Percentiles rank a stretch among this genome's conserved stretches.
phyloP scores from a whole-genome alignment of 2,113 vertebrate genomes.

The Datnioides undecimradiatus region DNA sequence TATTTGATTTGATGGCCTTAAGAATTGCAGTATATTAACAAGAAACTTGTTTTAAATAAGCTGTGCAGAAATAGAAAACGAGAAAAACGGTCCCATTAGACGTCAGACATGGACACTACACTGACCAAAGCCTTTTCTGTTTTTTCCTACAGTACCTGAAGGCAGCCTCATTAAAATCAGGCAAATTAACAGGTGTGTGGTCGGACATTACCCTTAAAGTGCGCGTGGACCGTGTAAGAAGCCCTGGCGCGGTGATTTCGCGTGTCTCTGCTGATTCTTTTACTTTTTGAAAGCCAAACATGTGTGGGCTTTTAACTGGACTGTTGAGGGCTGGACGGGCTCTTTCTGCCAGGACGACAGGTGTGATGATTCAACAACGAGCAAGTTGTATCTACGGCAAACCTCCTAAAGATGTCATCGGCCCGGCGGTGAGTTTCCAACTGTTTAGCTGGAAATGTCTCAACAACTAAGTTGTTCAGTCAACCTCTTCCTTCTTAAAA shows the following conservation, averaged over 20 bases:
- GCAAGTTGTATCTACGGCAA: slow-evolving; percentile 31
- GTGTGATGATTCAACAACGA: slow-evolving; percentile 29
- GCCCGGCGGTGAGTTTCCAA: slow-evolving; percentile 22
- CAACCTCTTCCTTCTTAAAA: accelerated
- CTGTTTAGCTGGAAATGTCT: not conserved
- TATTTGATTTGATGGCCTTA: no score
- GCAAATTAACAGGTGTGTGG: slow-evolving; percentile 13
- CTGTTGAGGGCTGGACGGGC: not conserved
- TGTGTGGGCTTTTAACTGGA: slow-evolving; percentile 20
- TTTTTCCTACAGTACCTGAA: slow-evolving; percentile 22
- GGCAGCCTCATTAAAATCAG: slow-evolving; percentile 22
- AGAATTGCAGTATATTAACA: not conserved
- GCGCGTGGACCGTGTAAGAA: accelerated
- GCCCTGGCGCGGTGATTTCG: accelerated
- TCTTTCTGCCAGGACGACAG: not conserved
- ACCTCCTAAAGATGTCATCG: slow-evolving; percentile 40
- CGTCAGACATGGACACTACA: not conserved
- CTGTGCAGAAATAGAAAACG: no score
- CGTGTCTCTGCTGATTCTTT: not conserved
- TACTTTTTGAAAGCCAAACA: not conserved
- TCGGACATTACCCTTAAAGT: not conserved
- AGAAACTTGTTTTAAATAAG: not conserved
- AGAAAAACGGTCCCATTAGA: no score
- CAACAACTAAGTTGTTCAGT: accelerated
- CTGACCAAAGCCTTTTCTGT: not conserved